Base-by-base conservation (phyloP, 2,797 vertebrate genomes). In the Iguana delicatissima region DNA sequence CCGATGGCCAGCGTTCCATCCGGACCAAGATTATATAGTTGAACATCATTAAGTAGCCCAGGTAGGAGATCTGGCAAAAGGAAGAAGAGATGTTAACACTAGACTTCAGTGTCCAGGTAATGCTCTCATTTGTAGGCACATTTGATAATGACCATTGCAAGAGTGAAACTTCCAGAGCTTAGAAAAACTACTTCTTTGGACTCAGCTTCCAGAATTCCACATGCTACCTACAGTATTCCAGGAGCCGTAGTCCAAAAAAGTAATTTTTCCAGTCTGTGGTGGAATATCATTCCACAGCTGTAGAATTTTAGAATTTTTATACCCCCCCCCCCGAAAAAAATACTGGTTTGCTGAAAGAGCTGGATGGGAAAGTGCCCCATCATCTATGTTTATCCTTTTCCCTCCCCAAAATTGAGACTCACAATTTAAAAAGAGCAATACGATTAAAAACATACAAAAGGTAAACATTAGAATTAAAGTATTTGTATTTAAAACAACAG, bases 1-100 rank as follows among this genome's bases (percentile, higher is more conserved):
- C 0, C 1, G 98, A 98, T 0, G 99, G 99, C 98, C 98, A 99
- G 67, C 98, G 97, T 9, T 99, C 98, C 99, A 99, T 99, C 94
- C 98, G 98, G 93, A 99, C 99, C 96, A 99, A 96, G 95, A 99
- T 99, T 72, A 99, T 97, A 57, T 99, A 99, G 95, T 99, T 99
- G 97, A 99, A 99, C 46, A 99, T 93, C 98, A 99, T 98, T 94
- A 99, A 96, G 95, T 99, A 99, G 80, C 97, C 98, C n/a, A 99
- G 95, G 97, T 99, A 99, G 1, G 97, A 98, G 92, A 99, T 98
- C 99, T 99, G 88, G 9, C 59, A 88, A 90, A 79, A 29, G 92
- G 77, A 90, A 38, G 42, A 87, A 72, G 46, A 38, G 10, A 64
- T 18, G 3, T 6, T n/a, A 26, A 46, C 8, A 5, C 6, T 29